Conservation (phyloP, 53 echinoderm and acorn worm species). For the Holothuria scabra region DNA sequence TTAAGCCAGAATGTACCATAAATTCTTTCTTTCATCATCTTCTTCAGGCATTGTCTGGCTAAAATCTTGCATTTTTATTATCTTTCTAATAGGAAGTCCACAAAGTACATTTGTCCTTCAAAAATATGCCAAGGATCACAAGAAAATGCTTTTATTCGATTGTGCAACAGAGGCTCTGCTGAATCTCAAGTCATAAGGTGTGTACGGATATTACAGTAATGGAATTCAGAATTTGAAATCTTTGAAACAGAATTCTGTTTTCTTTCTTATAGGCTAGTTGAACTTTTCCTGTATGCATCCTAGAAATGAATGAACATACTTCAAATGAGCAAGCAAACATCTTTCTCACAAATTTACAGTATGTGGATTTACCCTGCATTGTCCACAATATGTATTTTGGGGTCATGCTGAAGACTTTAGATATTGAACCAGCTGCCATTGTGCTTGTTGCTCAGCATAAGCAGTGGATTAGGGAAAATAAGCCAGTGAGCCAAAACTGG, state of each 20-base stretch:
- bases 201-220: neutral
- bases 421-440: too few relatives aligned
- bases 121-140: slow-evolving; percentile 61
- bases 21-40: neutral
- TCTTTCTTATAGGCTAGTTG: too few relatives aligned
- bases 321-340: too few relatives aligned
- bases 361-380: too few relatives aligned
- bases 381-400: too few relatives aligned
- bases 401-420: too few relatives aligned
- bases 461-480: too few relatives aligned
- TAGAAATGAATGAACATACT: too few relatives aligned
- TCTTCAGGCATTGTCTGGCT: neutral
- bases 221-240: neutral
- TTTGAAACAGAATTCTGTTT: neutral
- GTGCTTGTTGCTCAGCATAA: too few relatives aligned
- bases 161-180: slow-evolving; percentile 67
- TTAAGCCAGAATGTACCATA: neutral
- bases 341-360: too few relatives aligned
- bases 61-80: neutral
- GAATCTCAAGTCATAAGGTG: slow-evolving; percentile 82
- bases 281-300: too few relatives aligned
- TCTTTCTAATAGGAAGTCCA: slow-evolving; percentile 46
- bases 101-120: slow-evolving; percentile 69
- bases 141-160: slow-evolving; percentile 74
- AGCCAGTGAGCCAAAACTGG: too few relatives aligned